Percentiles rank a stretch among this genome's conserved stretches.
Conservation (phyloP, 2,888 invertebrate genomes). For the Hypercompe scribonia region DNA sequence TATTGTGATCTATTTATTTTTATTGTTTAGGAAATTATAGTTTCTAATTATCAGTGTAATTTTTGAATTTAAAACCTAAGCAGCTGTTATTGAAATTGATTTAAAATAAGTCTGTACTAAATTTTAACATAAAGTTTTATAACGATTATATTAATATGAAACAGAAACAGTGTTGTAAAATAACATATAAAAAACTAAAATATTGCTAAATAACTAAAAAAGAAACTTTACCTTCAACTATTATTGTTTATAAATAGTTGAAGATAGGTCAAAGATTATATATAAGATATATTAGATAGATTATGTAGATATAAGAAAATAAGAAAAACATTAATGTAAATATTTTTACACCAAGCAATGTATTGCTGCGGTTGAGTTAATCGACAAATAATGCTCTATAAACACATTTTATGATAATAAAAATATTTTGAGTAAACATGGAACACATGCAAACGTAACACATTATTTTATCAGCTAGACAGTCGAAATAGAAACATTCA, state of each 20-base stretch:
- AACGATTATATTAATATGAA: background rate
- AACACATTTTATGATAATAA: slow-evolving; percentile 19
- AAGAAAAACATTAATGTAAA: no score
- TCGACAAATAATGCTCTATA: slow-evolving; percentile 33
- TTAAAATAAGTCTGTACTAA: no score
- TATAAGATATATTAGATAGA: no score
- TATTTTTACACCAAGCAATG: background rate
- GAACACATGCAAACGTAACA: slow-evolving; percentile 12
- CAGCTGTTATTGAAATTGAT: background rate
- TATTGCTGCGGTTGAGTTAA: background rate
- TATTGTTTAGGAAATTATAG: background rate
- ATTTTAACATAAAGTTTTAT: background rate
- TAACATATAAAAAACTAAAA: background rate
- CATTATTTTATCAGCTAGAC: slow-evolving; percentile 8
- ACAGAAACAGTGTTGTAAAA: background rate
- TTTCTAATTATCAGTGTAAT: background rate
- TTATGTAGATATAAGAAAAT: no score
- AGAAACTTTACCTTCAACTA: no score
- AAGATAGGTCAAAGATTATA: background rate
- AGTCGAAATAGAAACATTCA: slow-evolving; percentile 8
- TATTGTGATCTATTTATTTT: background rate
- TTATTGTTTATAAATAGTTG: background rate
- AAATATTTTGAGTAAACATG: slow-evolving; percentile 24
- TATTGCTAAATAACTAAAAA: no score
- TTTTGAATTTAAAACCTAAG: background rate